Evolutionary conservation across 2,888 invertebrate genomes (phyloP), one percentile per base, ranked within the genome.

Genomic region (Microctonus aethiopoides): DNA sequence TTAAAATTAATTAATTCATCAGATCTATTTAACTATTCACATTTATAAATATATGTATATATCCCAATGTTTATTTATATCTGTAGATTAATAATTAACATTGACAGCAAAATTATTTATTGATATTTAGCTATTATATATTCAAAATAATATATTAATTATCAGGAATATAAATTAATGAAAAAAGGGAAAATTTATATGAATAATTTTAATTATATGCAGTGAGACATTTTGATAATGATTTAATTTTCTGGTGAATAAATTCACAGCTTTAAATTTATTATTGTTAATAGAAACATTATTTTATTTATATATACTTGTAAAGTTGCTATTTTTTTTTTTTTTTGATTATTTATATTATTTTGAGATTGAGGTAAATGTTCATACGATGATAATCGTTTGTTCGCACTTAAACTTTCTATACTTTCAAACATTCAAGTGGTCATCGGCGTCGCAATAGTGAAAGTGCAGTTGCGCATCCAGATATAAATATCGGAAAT

Each of bases 391-490:
- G 61, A 61, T 41, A 16, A 63, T 39, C 13, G 32, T 32, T 64
- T 22, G 59, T 34, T 69, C 70, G 46, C 46, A 46, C 63, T 56
- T 59, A 51, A 75, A 82, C 81, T 81, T 81, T 81, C 83, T 76
- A 78, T 75, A 83, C 83, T 83, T 83, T 83, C 83, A 75, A 81
- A 77, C 78, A 75, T 76, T 78, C 79, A 75, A 74, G 74, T 81
- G 82, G 79, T 81, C 81, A 80, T 78, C 81, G 78, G 78, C 79
- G 16, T 78, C 41, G 11, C 52, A 57, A 26, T 71, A 83, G 83
- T 82, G 83, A 83, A 83, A 83, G 83, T 82, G 77, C 78, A 67
- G 68, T 72, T n/a, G 71, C 67, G 61, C 72, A 71, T 59, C 65
- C 51, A 52, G n/a, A 51, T 11, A 36, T 20, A 11, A 36, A 29